Base-by-base conservation (phyloP, 2,113 vertebrate genomes). In the Leucosticte australis region DNA sequence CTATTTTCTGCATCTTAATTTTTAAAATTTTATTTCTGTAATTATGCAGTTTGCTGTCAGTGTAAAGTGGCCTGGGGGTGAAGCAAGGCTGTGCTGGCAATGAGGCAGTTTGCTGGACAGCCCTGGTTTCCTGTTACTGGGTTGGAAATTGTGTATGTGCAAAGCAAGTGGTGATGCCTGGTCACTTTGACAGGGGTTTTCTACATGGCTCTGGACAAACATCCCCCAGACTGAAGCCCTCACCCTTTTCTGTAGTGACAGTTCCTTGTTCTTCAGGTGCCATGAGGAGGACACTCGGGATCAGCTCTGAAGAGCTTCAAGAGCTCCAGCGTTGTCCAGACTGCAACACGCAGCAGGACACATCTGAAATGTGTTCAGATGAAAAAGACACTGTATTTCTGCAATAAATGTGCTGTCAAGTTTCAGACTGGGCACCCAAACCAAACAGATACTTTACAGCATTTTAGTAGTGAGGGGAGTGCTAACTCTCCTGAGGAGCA, bases 91-190 rank as follows among this genome's bases (percentile, higher is more conserved):
- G 42, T 57, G 39, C 47, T 89, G 68, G 49, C 53, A 68, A 6
- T 5, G 18, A 31, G 33, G 30, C 0, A 0, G 30, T 73, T 77
- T 68, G 11, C 35, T 85, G 44, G 6, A 28, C 26, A 71, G 22
- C 68, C 52, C 33, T 5, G 6, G 30, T 64, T 50, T 60, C 35
- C 39, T 3, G 1, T 44, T 62, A 9, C 26, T 68, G 41, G 17
- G 5, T 18, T 65, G 41, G 27, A 46, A 82, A 62, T 5, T 26
- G 10, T 0, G 0, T 20, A 2, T 33, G 33, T 76, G 35, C 68
- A 91, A 62, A 62, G 60, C 60, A 44, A 42, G 50, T 60, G 69
- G 17, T 37, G 30, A n/a, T 65, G 35, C 44, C 39, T 50, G 28
- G 28, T 46, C 7, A 5, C 53, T 67, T 60, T 50, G 47, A 20